These are phyloP conservation scores for Pycnonotus jocosus DNA, from an alignment of 2,113 vertebrate genomes.

Conservation along the genomic window DNA sequence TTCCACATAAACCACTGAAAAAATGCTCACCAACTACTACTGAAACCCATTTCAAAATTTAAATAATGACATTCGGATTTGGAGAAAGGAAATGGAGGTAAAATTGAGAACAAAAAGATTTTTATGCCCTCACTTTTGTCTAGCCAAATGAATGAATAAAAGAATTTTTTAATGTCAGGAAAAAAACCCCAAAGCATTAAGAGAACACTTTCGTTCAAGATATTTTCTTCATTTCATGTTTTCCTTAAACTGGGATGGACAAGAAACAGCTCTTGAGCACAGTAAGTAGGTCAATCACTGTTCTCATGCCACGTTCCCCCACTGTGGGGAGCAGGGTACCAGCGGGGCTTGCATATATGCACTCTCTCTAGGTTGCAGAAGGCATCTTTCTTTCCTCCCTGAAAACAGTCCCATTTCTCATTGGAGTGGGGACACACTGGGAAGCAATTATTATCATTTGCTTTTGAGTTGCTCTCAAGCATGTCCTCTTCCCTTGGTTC, in stretches of 20 bases:
- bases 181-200: neutral
- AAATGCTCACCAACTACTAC: neutral
- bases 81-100: neutral
- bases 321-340: neutral
- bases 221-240: neutral
- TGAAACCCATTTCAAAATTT: slow-evolving; percentile 23
- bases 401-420: neutral
- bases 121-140: neutral
- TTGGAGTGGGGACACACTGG: neutral
- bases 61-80: slow-evolving; percentile 12
- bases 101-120: neutral
- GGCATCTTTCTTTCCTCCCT: neutral
- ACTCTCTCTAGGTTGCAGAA: neutral
- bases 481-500: neutral
- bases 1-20: slow-evolving; percentile 2
- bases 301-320: neutral
- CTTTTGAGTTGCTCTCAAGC: neutral
- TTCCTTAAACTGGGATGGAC: neutral
- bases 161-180: neutral
- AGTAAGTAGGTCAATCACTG: slow-evolving; percentile 7
- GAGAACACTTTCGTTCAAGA: neutral
- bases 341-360: fast-evolving
- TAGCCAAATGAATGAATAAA: neutral
- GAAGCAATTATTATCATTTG: neutral
- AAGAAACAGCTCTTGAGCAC: neutral